A percentile compares a stretch with the other conserved stretches of the same genome.
These are phyloP conservation scores for Poecile montanus DNA, from an alignment of 2,797 vertebrate genomes.

Conservation along the genomic window DNA sequence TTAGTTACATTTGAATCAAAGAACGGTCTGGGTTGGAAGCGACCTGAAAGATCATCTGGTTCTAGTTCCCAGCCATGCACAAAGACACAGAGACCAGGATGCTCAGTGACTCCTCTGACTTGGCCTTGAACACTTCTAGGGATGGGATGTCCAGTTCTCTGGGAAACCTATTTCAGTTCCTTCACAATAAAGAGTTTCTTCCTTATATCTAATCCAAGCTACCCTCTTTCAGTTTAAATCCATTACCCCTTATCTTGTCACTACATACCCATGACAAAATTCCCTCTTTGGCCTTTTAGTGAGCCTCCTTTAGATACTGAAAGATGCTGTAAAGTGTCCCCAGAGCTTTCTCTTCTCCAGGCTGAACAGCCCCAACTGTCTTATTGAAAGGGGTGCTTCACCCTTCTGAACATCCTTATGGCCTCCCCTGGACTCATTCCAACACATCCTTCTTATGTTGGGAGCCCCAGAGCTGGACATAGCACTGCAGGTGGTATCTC, in stretches of 20 bases:
- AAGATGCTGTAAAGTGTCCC: background rate
- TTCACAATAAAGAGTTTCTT: background rate
- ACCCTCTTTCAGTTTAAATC: background rate
- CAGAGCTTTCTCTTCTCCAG: background rate
- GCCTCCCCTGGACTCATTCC: background rate
- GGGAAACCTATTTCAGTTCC: background rate
- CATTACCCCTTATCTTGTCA: background rate
- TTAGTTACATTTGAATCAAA: background rate
- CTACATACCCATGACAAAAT: background rate
- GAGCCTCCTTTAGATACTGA: background rate
- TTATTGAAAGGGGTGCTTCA: background rate
- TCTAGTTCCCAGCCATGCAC: background rate
- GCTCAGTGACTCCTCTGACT: background rate
- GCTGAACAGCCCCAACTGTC: background rate
- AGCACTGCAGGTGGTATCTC: background rate
- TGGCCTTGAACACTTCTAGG: background rate
- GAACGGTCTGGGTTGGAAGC: fast-evolving
- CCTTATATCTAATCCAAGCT: background rate
- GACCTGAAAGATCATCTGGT: background rate
- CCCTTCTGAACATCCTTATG: background rate
- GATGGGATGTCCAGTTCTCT: background rate
- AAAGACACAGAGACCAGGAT: background rate
- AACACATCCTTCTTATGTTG: background rate
- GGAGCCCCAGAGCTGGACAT: background rate
- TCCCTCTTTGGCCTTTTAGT: background rate